Base-by-base conservation (phyloP, 1,140 invertebrate genomes). In the Spodoptera litura region DNA sequence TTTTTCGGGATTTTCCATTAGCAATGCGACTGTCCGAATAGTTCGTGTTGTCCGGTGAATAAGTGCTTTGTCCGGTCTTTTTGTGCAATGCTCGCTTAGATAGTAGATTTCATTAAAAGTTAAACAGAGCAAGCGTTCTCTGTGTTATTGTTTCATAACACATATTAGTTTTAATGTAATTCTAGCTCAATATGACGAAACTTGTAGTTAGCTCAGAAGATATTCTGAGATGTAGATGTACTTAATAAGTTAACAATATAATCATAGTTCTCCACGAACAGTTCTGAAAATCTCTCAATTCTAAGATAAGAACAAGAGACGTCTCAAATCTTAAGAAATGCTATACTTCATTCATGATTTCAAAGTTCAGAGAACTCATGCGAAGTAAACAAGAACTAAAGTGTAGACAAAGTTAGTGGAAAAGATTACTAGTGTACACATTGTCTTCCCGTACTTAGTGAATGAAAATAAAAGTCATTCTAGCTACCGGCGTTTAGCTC, bases 1-100 rank as follows among this genome's bases (percentile, higher is more conserved):
- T 93, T 93, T 94, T 94, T 93, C 87, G 88, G 91, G 87, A 87
- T 91, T 79, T 93, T 91, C 88, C 91, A 92, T 94, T 94, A 93
- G 87, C 89, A 87, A 87, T 89, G 90, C 87, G 88, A 86, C 87
- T 87, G 88, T 87, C 79, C 86, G 81, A 84, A 87, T 84, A 83
- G 87, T 85, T 83, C 78, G 85, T 81, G 86, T 83, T 83, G 79
- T 78, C 81, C 81, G 74, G 75, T 85, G 86, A 85, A 87, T 87
- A 85, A 85, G 81, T 85, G 83, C 82, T 84, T 84, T 82, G 61
- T 79, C 73, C 58, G 77, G 56, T 62, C 81, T 84, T 83, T 86
- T 83, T 82, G 71, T 77, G 51, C 49, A 61, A 15, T 4, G 62
- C 58, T 58, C 12, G 58, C 56, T 53, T 68, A 77, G 66, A 73